Evolutionary conservation across 2,888 invertebrate species (phyloP).

Genomic region (Cantharis flavilabris): DNA sequence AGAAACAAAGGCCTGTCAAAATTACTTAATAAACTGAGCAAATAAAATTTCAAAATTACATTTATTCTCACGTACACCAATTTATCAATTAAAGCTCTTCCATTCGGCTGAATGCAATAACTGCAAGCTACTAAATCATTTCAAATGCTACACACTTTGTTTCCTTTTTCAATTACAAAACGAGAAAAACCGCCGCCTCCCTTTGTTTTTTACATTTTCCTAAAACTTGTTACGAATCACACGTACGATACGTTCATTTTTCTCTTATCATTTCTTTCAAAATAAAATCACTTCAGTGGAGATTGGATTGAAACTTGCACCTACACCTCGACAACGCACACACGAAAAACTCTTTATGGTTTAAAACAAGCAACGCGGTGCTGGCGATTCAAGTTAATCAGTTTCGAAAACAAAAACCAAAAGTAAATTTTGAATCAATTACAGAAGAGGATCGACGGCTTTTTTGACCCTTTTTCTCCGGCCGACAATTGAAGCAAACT

Average conservation of each 20-base stretch:
- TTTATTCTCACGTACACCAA: slow-evolving; percentile 47
- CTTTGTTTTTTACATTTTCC: slow-evolving; percentile 8
- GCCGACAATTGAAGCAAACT: slow-evolving; percentile 24
- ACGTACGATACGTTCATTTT: slow-evolving; percentile 11
- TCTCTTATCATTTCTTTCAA: slow-evolving; percentile 21
- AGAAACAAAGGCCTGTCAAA: slow-evolving; percentile 13
- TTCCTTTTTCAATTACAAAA: slow-evolving; percentile 45
- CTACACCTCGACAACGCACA: too few species aligned
- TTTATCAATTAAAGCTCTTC: slow-evolving; percentile 51
- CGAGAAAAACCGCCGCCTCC: slow-evolving; percentile 8
- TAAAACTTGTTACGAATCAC: slow-evolving; percentile 28
- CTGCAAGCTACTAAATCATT: slow-evolving; percentile 48
- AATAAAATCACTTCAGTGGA: slow-evolving; percentile 19
- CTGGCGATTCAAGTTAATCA: background rate
- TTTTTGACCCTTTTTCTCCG: slow-evolving; percentile 23
- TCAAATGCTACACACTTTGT: slow-evolving; percentile 49
- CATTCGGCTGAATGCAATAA: slow-evolving; percentile 46
- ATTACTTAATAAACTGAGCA: slow-evolving; percentile 27
- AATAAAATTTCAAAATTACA: slow-evolving; percentile 33
- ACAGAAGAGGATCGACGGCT: slow-evolving; percentile 14
- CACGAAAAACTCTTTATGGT: background rate
- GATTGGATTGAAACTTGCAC: slow-evolving; percentile 14
- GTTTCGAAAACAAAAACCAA: background rate
- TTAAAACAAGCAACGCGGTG: background rate
- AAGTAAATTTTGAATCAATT: background rate